Conservation (phyloP, 2,797 vertebrate genomes). For the Kryptolebias ocellatus region DNA sequence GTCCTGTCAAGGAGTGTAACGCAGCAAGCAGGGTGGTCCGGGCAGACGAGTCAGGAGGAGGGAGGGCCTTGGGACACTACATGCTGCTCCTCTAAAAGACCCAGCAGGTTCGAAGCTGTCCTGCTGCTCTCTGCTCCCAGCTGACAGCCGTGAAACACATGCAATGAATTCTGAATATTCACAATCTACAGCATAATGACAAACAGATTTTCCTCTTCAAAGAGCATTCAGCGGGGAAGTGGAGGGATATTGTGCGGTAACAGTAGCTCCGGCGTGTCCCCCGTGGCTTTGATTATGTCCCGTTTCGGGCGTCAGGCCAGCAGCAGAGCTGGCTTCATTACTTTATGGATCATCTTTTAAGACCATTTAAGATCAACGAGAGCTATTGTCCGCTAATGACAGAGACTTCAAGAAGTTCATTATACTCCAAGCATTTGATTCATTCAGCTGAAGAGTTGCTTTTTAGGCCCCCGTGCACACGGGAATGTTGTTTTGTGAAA, state of each 20-base stretch:
- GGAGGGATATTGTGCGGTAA: conserved; percentile 42
- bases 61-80: conserved; percentile 62
- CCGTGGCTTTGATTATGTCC: conserved; percentile 77
- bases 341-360: conserved; percentile 88
- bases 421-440: conserved; percentile 69
- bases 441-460: conserved; percentile 48
- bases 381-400: conserved; percentile 70
- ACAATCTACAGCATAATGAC: conserved; percentile 39
- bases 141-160: conserved; percentile 55
- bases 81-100: conserved; percentile 58
- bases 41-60: conserved; percentile 67
- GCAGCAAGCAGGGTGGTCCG: conserved; percentile 92
- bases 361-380: conserved; percentile 82
- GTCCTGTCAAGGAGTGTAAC: conserved; percentile 87
- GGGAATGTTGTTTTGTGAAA: too few species aligned
- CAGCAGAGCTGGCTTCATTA: conserved; percentile 79
- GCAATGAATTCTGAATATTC: conserved; percentile 67
- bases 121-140: conserved; percentile 59
- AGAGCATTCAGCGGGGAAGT: conserved; percentile 13
- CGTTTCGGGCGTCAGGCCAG: conserved; percentile 74
- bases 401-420: conserved; percentile 77
- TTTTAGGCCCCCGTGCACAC: neutral
- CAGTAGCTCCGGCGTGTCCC: conserved; percentile 53
- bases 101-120: conserved; percentile 51
- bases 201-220: conserved; percentile 50